Evolutionary conservation across 2,797 vertebrate species (phyloP), one percentile per base, ranked within the genome.

Genomic region (Halcyon badia): DNA sequence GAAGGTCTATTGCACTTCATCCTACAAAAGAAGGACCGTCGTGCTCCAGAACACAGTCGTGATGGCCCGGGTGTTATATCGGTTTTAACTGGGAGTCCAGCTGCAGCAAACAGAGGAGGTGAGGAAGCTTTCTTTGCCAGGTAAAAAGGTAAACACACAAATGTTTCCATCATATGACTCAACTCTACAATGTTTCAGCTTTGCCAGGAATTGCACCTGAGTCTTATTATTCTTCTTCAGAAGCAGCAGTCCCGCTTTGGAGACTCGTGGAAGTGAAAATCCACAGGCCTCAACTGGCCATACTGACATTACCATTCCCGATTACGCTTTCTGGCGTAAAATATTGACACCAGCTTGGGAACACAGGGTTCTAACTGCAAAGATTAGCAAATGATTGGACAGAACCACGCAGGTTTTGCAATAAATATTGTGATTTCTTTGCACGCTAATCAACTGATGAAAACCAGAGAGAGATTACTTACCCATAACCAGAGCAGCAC

Each of bases 1-100:
- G 99, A 99, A 28, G 99, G 99, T 70, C 99, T 98, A 97, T 99
- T 99, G 97, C 99, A 99, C 97, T 99, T 99, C 99, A 99, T 99
- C 96, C 99, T 98, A 98, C 99, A 99, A 98, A 99, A 99, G 97
- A 99, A 99, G 31, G 99, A 99, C 54, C 99, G 98, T 4, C 99
- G 98, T 66, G 99, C 99, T 83, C 99, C 99, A 8, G 99, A 99
- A 89, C 99, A 99, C 28, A 99, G 98, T 75, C 99, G 97, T 39
- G 99, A 99, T 8, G 99, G 99, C 76, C 99, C 99, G 0, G 99
- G 99, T n/a, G 99, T 98, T 98, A 99, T 99, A 97, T 99, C 99
- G 0, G 99, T 99, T 98, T 99, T 99, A 90, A 99, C 99, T 12
- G 99, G 99, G 89, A 99, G 99, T 92, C 99, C 99, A 94, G 99